Base-by-base conservation (phyloP, 2,113 vertebrate genomes). In the Pseudorectes ferrugineus region DNA sequence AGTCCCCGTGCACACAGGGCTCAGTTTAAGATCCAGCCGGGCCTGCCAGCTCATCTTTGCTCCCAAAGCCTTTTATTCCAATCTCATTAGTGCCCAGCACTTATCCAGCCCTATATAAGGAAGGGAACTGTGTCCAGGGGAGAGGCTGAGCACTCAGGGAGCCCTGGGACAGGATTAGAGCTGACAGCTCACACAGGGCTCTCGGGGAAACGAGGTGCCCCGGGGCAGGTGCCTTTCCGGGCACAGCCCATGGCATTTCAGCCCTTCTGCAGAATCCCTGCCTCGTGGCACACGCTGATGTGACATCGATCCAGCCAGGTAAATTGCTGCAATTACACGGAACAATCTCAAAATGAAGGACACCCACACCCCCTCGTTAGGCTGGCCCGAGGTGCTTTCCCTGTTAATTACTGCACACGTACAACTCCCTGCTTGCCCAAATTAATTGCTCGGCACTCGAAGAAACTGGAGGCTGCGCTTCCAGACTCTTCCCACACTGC, bases 371-470 rank as follows among this genome's bases (percentile, higher is more conserved):
- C 72, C 79, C 49, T 23, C 4, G 31, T 70, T 67, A 66, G 48
- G 85, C 63, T 84, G 92, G 96, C 96, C 96, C 65, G 33, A 71
- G 95, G 96, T 92, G 96, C 88, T 95, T 89, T 97, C 91, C 88
- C 75, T 1, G 14, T 19, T 95, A 94, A 96, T 96, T 93, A 93
- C 78, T 0, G 26, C 29, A 17, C 7, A 16, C 68, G 0, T 15
- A 46, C 96, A 97, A 19, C 88, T 96, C 96, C 55, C 7, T 29
- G 92, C 96, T 80, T 92, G 92, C 96, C 95, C 91, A 83, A 85
- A 94, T 88, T 97, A 97, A 97, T 93, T 88, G 94, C 94, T 77
- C 6, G 0, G 88, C 40, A n/a, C 92, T 96, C 85, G 13, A 96
- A 95, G 94, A 93, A 96, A 94, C 68, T 38, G 63, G 29, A 36